Evolutionary conservation across 2,797 vertebrate genomes (phyloP).

Genomic region (Acanthornis magna): DNA sequence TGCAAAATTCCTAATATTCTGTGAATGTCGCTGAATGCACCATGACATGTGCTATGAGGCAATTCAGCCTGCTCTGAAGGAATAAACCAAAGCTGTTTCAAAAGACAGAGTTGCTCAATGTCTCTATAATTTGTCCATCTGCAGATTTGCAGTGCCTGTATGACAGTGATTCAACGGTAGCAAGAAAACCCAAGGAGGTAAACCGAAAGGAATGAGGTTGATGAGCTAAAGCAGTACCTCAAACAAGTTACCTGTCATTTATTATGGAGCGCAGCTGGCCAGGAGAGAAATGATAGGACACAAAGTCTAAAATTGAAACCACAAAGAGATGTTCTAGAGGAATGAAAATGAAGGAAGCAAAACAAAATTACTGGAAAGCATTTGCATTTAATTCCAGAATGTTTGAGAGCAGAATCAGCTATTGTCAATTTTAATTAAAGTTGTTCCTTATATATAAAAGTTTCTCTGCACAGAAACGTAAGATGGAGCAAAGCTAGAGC

Average conservation of each 20-base stretch:
- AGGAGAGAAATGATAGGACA: background rate
- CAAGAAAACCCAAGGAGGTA: background rate
- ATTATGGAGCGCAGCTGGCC: background rate
- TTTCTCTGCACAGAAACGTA: background rate
- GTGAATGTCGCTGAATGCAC: background rate
- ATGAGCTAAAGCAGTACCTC: background rate
- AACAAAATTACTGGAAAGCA: background rate
- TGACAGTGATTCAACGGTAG: accelerated
- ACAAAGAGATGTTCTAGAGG: background rate
- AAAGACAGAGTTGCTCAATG: background rate
- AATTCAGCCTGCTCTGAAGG: background rate
- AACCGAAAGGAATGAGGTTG: background rate
- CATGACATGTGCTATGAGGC: background rate
- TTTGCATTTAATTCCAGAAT: background rate
- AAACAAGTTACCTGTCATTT: background rate
- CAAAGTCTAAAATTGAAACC: background rate
- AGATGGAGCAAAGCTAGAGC: background rate
- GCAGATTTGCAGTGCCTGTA: background rate
- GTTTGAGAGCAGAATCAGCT: background rate
- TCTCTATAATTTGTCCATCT: background rate
- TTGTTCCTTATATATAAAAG: background rate
- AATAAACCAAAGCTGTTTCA: background rate
- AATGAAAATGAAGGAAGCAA: background rate
- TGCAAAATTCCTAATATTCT: background rate
- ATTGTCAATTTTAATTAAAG: background rate